Conservation (phyloP, 64 coral and sea anemone species). For the Acropora tenuis region DNA sequence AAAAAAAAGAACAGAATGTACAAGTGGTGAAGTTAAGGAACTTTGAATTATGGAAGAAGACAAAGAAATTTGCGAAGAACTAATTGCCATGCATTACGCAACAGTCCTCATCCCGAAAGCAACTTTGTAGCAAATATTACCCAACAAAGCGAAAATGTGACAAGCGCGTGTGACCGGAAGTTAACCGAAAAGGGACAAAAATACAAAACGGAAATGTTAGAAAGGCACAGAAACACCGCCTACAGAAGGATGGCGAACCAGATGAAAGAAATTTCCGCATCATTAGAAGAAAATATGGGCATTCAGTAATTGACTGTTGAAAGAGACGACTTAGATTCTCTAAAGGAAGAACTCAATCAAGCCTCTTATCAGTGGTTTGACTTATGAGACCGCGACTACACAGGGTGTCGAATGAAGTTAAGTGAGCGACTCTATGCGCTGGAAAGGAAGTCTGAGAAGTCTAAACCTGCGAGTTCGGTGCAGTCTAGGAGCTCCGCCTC, state of each 20-base stretch:
- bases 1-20: too few relatives aligned
- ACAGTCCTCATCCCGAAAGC: too few relatives aligned
- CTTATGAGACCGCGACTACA: slow-evolving; percentile 48
- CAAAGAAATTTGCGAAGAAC: too few relatives aligned
- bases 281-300: not conserved
- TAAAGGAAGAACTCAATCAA: slow-evolving; percentile 49
- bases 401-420: slow-evolving; percentile 42
- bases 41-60: too few relatives aligned
- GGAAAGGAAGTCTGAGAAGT: slow-evolving; percentile 17
- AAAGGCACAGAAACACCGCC: not conserved
- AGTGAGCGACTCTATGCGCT: slow-evolving; percentile 48
- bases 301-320: not conserved
- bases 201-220: not conserved
- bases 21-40: too few relatives aligned
- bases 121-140: not conserved
- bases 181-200: not conserved
- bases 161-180: not conserved
- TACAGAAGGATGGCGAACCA: slow-evolving; percentile 6
- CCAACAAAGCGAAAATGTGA: not conserved
- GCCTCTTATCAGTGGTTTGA: slow-evolving; percentile 62
- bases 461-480: not conserved
- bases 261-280: not conserved
- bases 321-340: slow-evolving; percentile 43
- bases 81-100: too few relatives aligned
- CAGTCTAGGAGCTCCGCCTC: not conserved